Evolutionary conservation across 1,140 invertebrate species (phyloP), one percentile per base, ranked within the genome.

Genomic region (Anastrepha ludens): DNA sequence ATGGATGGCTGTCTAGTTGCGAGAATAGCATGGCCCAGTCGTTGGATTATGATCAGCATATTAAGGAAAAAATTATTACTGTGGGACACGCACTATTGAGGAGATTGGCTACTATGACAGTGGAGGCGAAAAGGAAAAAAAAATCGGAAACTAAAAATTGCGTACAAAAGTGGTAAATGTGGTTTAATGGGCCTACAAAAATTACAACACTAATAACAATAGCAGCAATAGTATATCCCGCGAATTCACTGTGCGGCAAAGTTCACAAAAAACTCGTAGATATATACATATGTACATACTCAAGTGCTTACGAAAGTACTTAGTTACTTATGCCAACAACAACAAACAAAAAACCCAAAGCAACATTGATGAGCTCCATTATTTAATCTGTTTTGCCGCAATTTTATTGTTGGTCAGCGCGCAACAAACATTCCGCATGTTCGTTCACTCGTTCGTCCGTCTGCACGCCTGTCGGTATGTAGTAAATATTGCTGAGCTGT

Each of bases 381-480:
- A 81, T 81, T 81, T 55, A 81, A 81, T 55, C 47, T 81, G 20
- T 55, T 81, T 55, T 81, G n/a, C 47, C 74, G 47, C 47, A 81
- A 55, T 81, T 81, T 81, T 55, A 81, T 55, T 58, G 74, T 55
- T 58, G n/a, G 74, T 81, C 74, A 29, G 7, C 74, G 47, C 74
- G 11, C 74, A 58, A 41, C 44, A 50, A 55, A 81, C n/a, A 81
- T 2, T 41, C 74, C 3, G 29, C 29, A 29, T 29, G 29, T 29
- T 0, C 29, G 29, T 29, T 13, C 11, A 64, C 60, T 64, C 17
- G 4, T 67, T 8, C n/a, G n/a, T 2, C n/a, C 15, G 17, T 74
- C 67, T 47, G 47, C 47, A 9, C 41, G 67, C 41, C 41, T 70
- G 67, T 8, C 41, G n/a, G 9, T 78, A 55, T 50, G 3, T 11